Base-by-base conservation (phyloP, 2,113 vertebrate species). In the Dromiciops gliroides region DNA sequence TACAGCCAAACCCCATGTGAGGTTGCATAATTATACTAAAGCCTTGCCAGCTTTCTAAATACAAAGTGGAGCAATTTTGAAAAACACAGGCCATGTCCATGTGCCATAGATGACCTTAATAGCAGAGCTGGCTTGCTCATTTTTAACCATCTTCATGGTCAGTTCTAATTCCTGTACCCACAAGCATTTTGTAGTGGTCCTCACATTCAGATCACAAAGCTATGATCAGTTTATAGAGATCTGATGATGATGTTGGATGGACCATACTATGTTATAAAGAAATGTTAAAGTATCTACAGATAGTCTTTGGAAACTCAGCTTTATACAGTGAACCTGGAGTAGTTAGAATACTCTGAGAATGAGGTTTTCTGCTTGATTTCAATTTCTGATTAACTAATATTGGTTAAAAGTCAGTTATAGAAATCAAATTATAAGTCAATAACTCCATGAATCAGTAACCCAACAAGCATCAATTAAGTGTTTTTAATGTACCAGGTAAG, bases 1-100 rank as follows among this genome's bases (percentile, higher is more conserved):
- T 83, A 11, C 89, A 92, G 52, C 50, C 50, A 91, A 90, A 91
- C 2, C 8, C 37, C 31, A 91, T 12, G 75, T 19, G 25, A 92
- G n/a, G 89, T 60, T 90, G 22, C 11, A 50, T 92, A 91, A 60
- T 93, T 95, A 94, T 94, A 91, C 48, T 89, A 93, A 88, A 53
- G 90, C 51, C 1, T 89, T 91, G 47, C 91, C 37, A 95, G 2
- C 25, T 25, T 94, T 94, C 48, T 89, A 94, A 93, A 92, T 91
- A 51, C 19, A 94, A 97, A 97, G 25, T 91, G 89, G 1, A 50
- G 89, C 93, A 44, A 67, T 22, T 93, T 96, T 37, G 60, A 90
- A 93, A 89, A 37, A 93, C 16, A 49, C 0, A 49, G 49, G 28
- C 37, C 31, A 49, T 25, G 10, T 26, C 89, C 89, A 51, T 7